Evolutionary conservation across 2,797 vertebrate species (phyloP).

Genomic region (Tangara arthus): DNA sequence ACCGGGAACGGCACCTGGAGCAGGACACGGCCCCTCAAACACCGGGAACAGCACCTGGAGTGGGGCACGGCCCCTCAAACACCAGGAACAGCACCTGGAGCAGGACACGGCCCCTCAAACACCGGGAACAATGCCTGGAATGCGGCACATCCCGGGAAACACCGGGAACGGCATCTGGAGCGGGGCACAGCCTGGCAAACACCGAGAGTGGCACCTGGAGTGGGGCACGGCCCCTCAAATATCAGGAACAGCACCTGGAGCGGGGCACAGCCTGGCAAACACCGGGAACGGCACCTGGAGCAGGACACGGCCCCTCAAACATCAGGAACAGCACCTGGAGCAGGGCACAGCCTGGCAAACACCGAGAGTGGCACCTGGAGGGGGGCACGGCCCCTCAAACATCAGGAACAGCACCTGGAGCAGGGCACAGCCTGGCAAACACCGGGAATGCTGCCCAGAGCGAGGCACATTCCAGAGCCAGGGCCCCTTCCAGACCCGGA

Average conservation of each 20-base stretch:
- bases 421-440: accelerated
- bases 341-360: background rate
- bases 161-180: too few species aligned
- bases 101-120: too few species aligned
- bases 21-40: accelerated
- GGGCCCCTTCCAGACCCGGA: background rate
- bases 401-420: background rate
- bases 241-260: too few species aligned
- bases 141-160: background rate
- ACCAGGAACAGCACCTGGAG: accelerated
- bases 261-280: accelerated
- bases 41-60: accelerated
- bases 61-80: too few species aligned
- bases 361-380: background rate
- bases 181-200: too few species aligned
- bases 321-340: accelerated
- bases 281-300: background rate
- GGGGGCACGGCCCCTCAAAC: too few species aligned
- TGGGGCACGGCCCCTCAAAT: too few species aligned
- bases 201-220: too few species aligned
- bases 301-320: too few species aligned
- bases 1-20: accelerated
- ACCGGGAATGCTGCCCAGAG: background rate
- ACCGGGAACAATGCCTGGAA: too few species aligned
- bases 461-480: accelerated